phyloP scores from a whole-genome alignment of 2,113 vertebrate genomes.

The Prolemur simus region DNA sequence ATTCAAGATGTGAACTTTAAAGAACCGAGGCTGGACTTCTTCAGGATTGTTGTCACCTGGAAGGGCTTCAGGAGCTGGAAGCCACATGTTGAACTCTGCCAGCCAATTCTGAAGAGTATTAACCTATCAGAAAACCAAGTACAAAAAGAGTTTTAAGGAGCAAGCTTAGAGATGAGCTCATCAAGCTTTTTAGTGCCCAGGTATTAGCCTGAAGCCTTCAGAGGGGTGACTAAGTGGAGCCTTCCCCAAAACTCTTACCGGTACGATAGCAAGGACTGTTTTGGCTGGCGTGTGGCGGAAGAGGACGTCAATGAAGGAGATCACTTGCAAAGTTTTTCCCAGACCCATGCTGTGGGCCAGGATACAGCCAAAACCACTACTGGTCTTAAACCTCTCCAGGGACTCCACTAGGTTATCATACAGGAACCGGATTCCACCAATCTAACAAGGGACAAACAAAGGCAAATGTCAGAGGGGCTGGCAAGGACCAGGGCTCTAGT shows the following conservation, averaged over 20 bases:
- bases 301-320: slow-evolving; percentile 97
- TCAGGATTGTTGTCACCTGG: slow-evolving; percentile 89
- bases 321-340: slow-evolving; percentile 98
- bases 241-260: slow-evolving; percentile 87
- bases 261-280: slow-evolving; percentile 97
- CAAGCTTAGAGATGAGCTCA: neutral
- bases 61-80: slow-evolving; percentile 92
- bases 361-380: slow-evolving; percentile 98
- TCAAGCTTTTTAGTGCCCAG: neutral
- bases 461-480: slow-evolving; percentile 55
- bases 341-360: slow-evolving; percentile 99
- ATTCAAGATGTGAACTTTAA: slow-evolving; percentile 96
- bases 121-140: slow-evolving; percentile 86
- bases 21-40: slow-evolving; percentile 88
- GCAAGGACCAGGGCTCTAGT: slow-evolving; percentile 10
- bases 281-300: slow-evolving; percentile 95
- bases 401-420: slow-evolving; percentile 99
- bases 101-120: slow-evolving; percentile 99
- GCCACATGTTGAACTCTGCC: slow-evolving; percentile 98
- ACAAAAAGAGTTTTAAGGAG: slow-evolving; percentile 61
- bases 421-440: slow-evolving; percentile 97
- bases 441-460: slow-evolving; percentile 81
- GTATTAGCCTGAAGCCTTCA: neutral
- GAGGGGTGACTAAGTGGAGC: neutral
- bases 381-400: slow-evolving; percentile 95